These are phyloP conservation scores for Myotis yumanensis DNA, from an alignment of 2,113 vertebrate species.

Conservation along the genomic window DNA sequence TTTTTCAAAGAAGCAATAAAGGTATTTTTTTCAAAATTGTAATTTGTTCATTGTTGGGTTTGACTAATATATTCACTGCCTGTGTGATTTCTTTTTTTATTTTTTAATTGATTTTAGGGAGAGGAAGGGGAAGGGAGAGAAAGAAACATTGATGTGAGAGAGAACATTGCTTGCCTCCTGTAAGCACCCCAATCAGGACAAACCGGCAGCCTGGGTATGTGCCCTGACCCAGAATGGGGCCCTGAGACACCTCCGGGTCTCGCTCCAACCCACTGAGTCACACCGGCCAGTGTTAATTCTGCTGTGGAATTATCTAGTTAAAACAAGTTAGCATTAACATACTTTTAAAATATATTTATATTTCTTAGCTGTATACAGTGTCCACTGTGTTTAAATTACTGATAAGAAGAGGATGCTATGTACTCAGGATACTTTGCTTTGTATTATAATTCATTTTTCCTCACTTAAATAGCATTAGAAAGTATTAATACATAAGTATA, in stretches of 20 bases:
- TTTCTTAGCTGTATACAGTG: neutral
- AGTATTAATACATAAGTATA: slow-evolving; percentile 17
- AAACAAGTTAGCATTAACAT: neutral
- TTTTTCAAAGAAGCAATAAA: slow-evolving; percentile 25
- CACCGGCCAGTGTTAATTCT: neutral
- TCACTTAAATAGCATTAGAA: neutral
- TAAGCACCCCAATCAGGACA: neutral
- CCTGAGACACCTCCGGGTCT: neutral
- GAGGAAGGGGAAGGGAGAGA: neutral
- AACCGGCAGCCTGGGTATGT: neutral
- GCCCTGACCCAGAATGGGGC: neutral
- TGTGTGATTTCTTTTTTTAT: slow-evolving; percentile 14
- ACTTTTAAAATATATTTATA: neutral
- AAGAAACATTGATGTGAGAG: neutral
- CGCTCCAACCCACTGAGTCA: neutral
- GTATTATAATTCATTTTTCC: slow-evolving; percentile 10
- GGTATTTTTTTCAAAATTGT: slow-evolving; percentile 2
- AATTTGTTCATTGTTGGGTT: slow-evolving; percentile 5
- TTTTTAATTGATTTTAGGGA: neutral
- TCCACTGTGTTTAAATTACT: neutral
- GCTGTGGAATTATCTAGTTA: slow-evolving; percentile 3
- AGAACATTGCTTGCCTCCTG: neutral
- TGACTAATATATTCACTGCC: neutral
- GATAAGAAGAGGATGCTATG: slow-evolving; percentile 4
- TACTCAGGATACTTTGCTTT: neutral